phyloP scores from a whole-genome alignment of 1,140 invertebrate genomes.

The Globodera rostochiensis region DNA sequence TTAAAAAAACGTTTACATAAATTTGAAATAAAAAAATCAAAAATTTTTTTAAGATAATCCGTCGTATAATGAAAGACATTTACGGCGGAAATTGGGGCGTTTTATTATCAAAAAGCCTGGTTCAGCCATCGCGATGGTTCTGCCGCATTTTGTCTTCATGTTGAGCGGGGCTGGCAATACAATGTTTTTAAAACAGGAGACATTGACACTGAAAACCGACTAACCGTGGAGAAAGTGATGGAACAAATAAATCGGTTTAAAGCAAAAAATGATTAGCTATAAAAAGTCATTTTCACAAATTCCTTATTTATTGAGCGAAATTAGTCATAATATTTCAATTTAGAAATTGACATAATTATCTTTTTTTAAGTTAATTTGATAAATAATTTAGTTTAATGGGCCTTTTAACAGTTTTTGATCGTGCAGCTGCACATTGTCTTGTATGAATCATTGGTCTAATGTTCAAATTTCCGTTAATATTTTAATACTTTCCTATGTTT shows the following conservation, averaged over 20 bases:
- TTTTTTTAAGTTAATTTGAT: too few relatives aligned
- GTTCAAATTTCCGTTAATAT: too few relatives aligned
- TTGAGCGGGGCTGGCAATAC: constrained; percentile 61
- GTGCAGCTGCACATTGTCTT: too few relatives aligned
- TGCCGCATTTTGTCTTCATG: constrained; percentile 59
- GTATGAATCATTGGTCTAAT: too few relatives aligned
- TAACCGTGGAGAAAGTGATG: constrained; percentile 61
- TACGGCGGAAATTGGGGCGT: constrained; percentile 65
- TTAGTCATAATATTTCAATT: background rate
- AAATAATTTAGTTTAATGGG: too few relatives aligned
- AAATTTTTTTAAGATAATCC: constrained; percentile 51
- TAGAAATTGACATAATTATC: too few relatives aligned
- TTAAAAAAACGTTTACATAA: constrained; percentile 24
- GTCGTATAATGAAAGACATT: constrained; percentile 62
- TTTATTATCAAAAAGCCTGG: constrained; percentile 53
- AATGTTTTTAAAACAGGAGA: constrained; percentile 64
- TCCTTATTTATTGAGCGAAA: background rate
- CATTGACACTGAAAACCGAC: constrained; percentile 49
- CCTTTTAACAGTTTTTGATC: too few relatives aligned
- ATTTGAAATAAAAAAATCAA: background rate
- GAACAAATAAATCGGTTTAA: constrained; percentile 11
- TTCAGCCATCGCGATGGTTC: constrained; percentile 55
- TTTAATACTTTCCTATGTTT: too few relatives aligned
- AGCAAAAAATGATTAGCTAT: constrained; percentile 4
- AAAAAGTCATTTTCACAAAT: background rate